Conservation (phyloP, 2,888 invertebrate species). For the Magallana nippona region DNA sequence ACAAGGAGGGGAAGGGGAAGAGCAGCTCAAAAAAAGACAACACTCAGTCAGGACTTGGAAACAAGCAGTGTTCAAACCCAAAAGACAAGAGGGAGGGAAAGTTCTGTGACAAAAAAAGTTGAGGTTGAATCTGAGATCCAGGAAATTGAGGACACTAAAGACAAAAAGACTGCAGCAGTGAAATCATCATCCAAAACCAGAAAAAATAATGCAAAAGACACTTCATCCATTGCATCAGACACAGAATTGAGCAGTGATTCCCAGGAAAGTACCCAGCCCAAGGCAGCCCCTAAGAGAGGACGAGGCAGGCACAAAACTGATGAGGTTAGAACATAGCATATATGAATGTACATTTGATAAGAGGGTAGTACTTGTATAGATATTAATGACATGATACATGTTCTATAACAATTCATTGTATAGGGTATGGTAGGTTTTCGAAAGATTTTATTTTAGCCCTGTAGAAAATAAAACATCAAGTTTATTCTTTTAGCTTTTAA, state of each 20-base stretch:
- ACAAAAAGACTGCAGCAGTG: neutral
- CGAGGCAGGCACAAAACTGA: slow-evolving; percentile 1
- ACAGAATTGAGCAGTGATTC: slow-evolving; percentile 13
- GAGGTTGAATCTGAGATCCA: neutral
- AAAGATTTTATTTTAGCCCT: too few species aligned
- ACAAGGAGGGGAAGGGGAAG: slow-evolving; percentile 47
- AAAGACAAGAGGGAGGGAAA: slow-evolving; percentile 7
- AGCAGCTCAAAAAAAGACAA: slow-evolving; percentile 37
- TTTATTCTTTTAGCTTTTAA: too few species aligned
- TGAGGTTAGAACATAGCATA: neutral
- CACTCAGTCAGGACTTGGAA: neutral
- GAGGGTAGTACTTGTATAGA: too few species aligned
- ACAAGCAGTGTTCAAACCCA: neutral
- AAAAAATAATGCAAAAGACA: neutral
- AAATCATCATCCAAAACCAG: neutral
- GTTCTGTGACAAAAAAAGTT: neutral
- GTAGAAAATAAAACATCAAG: too few species aligned
- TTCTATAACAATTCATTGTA: too few species aligned
- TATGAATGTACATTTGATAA: neutral
- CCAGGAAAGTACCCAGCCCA: slow-evolving; percentile 9
- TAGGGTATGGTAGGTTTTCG: too few species aligned
- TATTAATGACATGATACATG: too few species aligned
- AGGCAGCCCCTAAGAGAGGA: neutral
- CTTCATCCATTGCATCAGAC: neutral
- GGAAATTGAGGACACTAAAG: neutral